Conservation (phyloP, 2,888 invertebrate species). For the Nebria salina region DNA sequence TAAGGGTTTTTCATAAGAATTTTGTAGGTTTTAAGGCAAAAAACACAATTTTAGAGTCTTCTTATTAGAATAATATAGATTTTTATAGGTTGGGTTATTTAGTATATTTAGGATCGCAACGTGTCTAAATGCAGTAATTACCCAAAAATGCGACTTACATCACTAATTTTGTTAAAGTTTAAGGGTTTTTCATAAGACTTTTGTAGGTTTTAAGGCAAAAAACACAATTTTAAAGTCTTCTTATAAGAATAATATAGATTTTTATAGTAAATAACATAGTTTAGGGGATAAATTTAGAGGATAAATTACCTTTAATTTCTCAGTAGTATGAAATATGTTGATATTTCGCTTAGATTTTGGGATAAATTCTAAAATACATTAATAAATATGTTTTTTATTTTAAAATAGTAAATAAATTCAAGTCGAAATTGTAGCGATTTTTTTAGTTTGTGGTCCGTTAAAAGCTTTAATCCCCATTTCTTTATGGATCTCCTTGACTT, state of each 20-base stretch:
- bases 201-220: not conserved
- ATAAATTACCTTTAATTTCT: not conserved
- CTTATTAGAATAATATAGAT: not conserved
- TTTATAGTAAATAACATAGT: no score
- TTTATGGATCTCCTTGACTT: constrained; percentile 78
- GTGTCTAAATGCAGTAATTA: no score
- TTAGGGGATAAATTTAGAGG: no score
- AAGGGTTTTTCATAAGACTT: not conserved
- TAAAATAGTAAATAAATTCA: not conserved
- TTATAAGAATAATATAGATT: not conserved
- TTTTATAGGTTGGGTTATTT: no score
- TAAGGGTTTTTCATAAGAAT: not conserved
- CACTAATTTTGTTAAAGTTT: no score
- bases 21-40: not conserved
- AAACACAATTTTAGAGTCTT: not conserved
- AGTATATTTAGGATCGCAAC: no score
- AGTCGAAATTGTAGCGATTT: not conserved
- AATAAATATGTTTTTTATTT: not conserved
- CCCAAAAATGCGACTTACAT: no score
- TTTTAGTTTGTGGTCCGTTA: constrained; percentile 51
- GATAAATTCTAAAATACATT: not conserved
- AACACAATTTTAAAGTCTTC: not conserved
- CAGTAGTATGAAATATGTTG: not conserved
- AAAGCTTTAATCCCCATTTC: constrained; percentile 81
- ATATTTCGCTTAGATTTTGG: not conserved